Base-by-base conservation (phyloP, 2,888 invertebrate genomes). In the Dimorphilus gyrociliatus region DNA sequence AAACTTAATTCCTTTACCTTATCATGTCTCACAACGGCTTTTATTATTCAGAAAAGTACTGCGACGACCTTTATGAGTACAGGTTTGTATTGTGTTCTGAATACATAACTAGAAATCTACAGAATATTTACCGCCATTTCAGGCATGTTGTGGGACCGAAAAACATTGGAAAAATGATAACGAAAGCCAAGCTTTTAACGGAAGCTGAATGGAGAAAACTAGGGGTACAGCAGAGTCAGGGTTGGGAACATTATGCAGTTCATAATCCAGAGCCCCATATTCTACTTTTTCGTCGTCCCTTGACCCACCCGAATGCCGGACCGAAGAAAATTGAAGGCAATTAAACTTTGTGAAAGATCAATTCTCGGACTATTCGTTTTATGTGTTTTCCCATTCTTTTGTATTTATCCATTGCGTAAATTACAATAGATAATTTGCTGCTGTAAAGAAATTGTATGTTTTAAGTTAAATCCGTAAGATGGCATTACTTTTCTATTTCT, bases 241-340 rank as follows among this genome's bases (percentile, higher is more conserved):
- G 90, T 29, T 92, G 92, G 92, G 73, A 84, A 10, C 90, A 92
- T 64, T 92, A 90, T 50, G 88, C 92, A 88, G 78, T 76, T 41
- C 90, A 92, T 63, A 74, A 79, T 50, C 92, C 92, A 55, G 84
- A 88, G 56, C 88, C 86, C 10, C 86, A 86, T 50, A 80, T 88
- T 53, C 65, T 88, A 42, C 69, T 88, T 31, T 88, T 88, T 66
- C 37, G 53, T 26, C 38, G 53, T 32, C 46, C 46, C 13, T 13
- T 50, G 16, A 17, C 39, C n/a, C n/a, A n/a, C n/a, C n/a, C n/a
- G n/a, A n/a, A n/a, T n/a, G n/a, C n/a, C n/a, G n/a, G n/a, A n/a
- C n/a, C n/a, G n/a, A n/a, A n/a, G n/a, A n/a, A n/a, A n/a, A n/a
- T n/a, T n/a, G n/a, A n/a, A n/a, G n/a, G n/a, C n/a, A n/a, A n/a